phyloP scores from a whole-genome alignment of 1,140 invertebrate genomes.

The Platyscapa corneri region DNA sequence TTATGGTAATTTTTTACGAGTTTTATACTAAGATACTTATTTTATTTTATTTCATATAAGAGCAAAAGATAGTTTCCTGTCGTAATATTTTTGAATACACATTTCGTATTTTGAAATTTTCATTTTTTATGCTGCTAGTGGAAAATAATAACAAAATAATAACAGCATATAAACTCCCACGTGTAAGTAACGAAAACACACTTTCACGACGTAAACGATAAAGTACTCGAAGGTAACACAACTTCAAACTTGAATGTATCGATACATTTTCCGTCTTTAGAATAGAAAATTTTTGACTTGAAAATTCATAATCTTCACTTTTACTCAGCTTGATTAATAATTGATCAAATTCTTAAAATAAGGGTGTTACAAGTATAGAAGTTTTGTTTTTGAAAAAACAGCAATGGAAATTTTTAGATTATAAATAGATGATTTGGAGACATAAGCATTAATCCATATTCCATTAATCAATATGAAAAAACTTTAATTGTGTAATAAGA shows the following conservation, averaged over 20 bases:
- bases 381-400: no score
- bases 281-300: no score
- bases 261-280: no score
- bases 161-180: background rate
- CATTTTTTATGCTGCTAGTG: background rate
- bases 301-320: background rate
- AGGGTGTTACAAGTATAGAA: background rate
- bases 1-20: background rate
- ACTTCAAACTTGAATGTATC: background rate
- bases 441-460: no score
- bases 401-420: no score
- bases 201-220: background rate
- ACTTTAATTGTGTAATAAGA: no score
- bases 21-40: no score
- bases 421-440: no score
- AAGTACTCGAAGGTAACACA: background rate
- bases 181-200: background rate
- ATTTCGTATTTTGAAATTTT: background rate
- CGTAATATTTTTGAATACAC: background rate
- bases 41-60: no score
- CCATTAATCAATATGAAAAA: no score
- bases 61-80: background rate
- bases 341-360: constrained; percentile 26
- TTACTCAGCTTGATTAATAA: constrained; percentile 20
- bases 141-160: background rate